These are phyloP conservation scores for Isichthys henryi DNA, from an alignment of 2,113 vertebrate genomes.

Conservation along the genomic window DNA sequence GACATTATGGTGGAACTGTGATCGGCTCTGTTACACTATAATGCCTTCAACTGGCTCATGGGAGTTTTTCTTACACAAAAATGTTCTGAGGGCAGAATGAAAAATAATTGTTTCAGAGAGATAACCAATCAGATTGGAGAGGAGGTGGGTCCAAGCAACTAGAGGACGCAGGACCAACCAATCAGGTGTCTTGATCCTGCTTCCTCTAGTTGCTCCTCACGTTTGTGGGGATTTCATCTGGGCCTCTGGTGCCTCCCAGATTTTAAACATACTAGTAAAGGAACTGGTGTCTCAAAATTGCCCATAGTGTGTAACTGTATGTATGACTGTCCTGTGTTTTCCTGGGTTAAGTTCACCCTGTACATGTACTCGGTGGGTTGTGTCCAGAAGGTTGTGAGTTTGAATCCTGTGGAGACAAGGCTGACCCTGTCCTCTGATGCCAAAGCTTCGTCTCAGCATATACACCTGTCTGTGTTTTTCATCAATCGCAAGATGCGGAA, in stretches of 20 bases:
- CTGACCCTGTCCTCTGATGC: background rate
- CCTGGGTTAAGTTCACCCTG: background rate
- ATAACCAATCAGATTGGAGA: too few relatives aligned
- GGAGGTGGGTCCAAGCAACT: too few relatives aligned
- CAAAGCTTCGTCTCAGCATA: background rate
- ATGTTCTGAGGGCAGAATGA: too few relatives aligned
- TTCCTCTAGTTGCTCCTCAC: background rate
- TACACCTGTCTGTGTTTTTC: background rate
- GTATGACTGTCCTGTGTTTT: background rate
- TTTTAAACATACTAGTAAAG: background rate
- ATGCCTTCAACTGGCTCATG: background rate
- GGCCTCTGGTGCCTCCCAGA: background rate
- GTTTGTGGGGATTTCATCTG: background rate
- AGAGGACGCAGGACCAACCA: too few relatives aligned
- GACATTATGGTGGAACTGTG: background rate
- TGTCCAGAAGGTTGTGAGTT: background rate
- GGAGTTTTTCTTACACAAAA: too few relatives aligned
- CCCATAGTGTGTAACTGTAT: background rate
- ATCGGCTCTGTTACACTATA: background rate
- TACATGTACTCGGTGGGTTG: background rate
- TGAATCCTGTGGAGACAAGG: background rate
- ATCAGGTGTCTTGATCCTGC: background rate
- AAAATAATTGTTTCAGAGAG: too few relatives aligned
- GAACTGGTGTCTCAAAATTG: background rate
- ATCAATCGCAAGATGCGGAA: background rate